A percentile compares a stretch with the other conserved stretches of the same genome.
These are phyloP conservation scores for Argyrosomus japonicus DNA, from an alignment of 2,113 vertebrate species.

Conservation along the genomic window DNA sequence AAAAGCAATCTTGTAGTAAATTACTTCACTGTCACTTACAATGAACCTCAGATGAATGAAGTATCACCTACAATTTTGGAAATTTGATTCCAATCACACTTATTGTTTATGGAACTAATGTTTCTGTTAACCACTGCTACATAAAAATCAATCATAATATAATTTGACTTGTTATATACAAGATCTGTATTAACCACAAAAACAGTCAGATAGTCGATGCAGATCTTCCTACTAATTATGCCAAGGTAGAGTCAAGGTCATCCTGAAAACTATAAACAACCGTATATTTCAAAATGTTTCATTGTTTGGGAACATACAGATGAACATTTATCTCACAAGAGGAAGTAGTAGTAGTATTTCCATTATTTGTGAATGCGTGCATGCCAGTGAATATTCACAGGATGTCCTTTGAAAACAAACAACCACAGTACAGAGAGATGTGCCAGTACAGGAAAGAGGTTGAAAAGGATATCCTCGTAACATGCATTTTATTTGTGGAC, in stretches of 20 bases:
- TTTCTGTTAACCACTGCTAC: background rate
- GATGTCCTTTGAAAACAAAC: slow-evolving; percentile 69
- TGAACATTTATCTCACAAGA: slow-evolving; percentile 9
- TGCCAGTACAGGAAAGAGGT: slow-evolving; percentile 58
- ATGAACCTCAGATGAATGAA: too few species aligned
- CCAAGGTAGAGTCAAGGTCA: background rate
- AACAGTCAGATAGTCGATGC: background rate
- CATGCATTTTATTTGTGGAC: slow-evolving; percentile 21
- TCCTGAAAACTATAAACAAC: background rate
- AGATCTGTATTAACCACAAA: background rate
- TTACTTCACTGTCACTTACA: too few species aligned
- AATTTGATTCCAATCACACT: background rate
- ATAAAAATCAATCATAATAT: background rate
- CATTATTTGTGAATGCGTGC: slow-evolving; percentile 36
- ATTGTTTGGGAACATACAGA: slow-evolving; percentile 28
- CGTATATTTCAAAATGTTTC: slow-evolving; percentile 13
- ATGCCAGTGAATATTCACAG: slow-evolving; percentile 54
- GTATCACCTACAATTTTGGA: background rate
- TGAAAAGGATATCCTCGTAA: slow-evolving; percentile 57
- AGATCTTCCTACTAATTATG: background rate
- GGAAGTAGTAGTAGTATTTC: slow-evolving; percentile 40
- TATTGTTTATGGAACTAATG: background rate
- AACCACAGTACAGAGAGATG: slow-evolving; percentile 29
- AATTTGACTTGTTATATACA: background rate
- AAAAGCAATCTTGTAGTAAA: too few species aligned